Percentiles rank a stretch among this genome's conserved stretches.
phyloP scores from a whole-genome alignment of 2,113 vertebrate genomes.

The Hiodon alosoides region DNA sequence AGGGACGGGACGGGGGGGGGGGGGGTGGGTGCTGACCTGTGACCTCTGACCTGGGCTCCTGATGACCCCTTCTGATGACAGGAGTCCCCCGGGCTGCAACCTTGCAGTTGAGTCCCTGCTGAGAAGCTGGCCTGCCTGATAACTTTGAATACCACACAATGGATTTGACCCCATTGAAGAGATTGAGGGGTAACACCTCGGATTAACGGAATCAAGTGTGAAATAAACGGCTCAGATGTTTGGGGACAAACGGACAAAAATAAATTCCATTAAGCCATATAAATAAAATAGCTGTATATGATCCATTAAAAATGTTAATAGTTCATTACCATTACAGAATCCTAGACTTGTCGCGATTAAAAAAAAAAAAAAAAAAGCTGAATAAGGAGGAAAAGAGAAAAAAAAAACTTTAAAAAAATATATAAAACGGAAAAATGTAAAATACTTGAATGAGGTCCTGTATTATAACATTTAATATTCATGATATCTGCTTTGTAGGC shows the following conservation, averaged over 20 bases:
- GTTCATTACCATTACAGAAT: slow-evolving; percentile 79
- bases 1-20: background rate
- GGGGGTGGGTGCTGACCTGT: slow-evolving; percentile 29
- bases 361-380: slow-evolving; percentile 58
- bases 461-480: slow-evolving; percentile 99
- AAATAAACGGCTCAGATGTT: slow-evolving; percentile 9
- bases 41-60: slow-evolving; percentile 15
- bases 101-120: background rate
- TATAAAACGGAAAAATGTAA: slow-evolving; percentile 81
- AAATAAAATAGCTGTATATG: slow-evolving; percentile 58
- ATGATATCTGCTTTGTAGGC: slow-evolving; percentile 93
- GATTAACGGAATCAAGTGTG: too few species aligned
- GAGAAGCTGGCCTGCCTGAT: slow-evolving; percentile 1
- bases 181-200: background rate
- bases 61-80: background rate
- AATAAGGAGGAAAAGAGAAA: slow-evolving; percentile 50
- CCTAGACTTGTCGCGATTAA: slow-evolving; percentile 78
- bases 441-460: slow-evolving; percentile 99
- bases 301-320: slow-evolving; percentile 68
- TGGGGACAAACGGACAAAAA: slow-evolving; percentile 27
- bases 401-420: slow-evolving; percentile 62
- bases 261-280: slow-evolving; percentile 67
- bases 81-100: background rate
- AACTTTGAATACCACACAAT: slow-evolving; percentile 8
- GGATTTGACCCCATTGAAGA: background rate